Evolutionary conservation across 2,888 invertebrate genomes (phyloP), one percentile per base, ranked within the genome.

Genomic region (Cantharis lateralis): DNA sequence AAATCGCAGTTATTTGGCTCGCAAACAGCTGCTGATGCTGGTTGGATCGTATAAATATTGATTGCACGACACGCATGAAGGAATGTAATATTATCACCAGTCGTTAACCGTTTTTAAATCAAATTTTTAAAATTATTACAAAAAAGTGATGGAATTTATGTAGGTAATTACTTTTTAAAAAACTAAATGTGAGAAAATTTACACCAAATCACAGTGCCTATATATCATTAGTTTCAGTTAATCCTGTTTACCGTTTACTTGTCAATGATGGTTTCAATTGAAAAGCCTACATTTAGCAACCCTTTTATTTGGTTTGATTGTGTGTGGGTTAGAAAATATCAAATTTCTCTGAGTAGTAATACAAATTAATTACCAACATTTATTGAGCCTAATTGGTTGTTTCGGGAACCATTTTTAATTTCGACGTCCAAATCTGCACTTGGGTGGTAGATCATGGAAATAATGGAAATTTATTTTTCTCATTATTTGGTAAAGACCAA

Each of bases 1-100:
- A 79, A 81, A 80, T 79, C 81, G 79, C 81, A 80, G 80, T 82
- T 82, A 81, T 82, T 82, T 82, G 82, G 80, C 81, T 82, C 81
- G 79, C 81, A 82, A 80, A 81, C 82, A 82, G 82, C 82, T 82
- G 82, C 81, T 75, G 81, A 80, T 24, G 18, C 48, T 48, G 48
- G 48, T 77, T 79, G 78, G 80, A 78, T 76, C 81, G 81, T 77
- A 82, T 82, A 82, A 82, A 82, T 82, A 82, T 82, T 81, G 82
- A 82, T 82, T 81, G 74, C 73, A 75, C 78, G 76, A 72, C 72
- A 78, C 70, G 72, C 75, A 75, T 64, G 77, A 74, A 77, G 74
- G 77, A 77, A 77, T 77, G 77, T 68, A 70, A 48, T 48, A 48
- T 48, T 48, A 48, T 48, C 48, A 48, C 48, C 48, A 48, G 48